These are phyloP conservation scores for Atta texana DNA, from an alignment of 1,140 invertebrate genomes.

Conservation along the genomic window DNA sequence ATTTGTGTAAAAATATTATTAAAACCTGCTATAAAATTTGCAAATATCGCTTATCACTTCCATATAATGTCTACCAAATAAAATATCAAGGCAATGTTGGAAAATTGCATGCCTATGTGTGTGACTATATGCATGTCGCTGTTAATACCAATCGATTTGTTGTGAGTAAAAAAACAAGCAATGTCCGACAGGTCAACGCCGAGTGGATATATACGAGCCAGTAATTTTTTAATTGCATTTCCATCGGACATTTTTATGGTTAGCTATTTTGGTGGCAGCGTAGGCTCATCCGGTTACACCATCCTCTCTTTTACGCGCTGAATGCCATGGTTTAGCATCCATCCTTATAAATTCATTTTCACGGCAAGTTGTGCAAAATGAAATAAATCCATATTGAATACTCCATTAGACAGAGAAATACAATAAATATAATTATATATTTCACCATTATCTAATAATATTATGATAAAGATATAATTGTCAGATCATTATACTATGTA, in stretches of 20 bases:
- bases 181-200: conserved; percentile 20
- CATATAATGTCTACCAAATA: background rate
- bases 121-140: conserved; percentile 51
- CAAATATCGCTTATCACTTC: background rate
- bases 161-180: conserved; percentile 67
- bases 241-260: conserved; percentile 77
- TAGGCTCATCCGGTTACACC: conserved; percentile 60
- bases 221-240: conserved; percentile 78
- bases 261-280: conserved; percentile 65
- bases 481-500: background rate
- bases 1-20: background rate
- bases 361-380: conserved; percentile 64
- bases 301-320: conserved; percentile 55
- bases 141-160: conserved; percentile 66
- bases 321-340: conserved; percentile 42
- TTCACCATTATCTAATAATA: background rate
- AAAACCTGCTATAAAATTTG: background rate
- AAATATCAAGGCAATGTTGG: conserved; percentile 37
- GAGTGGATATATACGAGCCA: conserved; percentile 66
- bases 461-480: background rate
- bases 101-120: conserved; percentile 23
- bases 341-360: conserved; percentile 52
- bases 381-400: conserved; percentile 69
- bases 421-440: conserved; percentile 57
- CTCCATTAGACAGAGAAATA: conserved; percentile 45